These are phyloP conservation scores for Zaprionus inermis DNA, from an alignment of 1,140 invertebrate species.

Conservation along the genomic window DNA sequence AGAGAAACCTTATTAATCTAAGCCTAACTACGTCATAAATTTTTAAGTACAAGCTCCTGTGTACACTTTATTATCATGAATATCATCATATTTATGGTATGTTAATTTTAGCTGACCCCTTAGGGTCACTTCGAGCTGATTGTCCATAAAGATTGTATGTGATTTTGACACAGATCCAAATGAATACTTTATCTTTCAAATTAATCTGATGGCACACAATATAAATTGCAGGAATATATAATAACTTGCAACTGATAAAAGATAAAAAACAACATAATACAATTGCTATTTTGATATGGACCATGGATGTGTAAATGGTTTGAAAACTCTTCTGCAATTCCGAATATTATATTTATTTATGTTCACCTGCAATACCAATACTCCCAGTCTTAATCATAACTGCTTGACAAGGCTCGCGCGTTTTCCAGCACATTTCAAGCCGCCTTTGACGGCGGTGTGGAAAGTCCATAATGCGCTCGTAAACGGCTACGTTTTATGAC, in stretches of 20 bases:
- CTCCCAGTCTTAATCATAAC: conserved; percentile 50
- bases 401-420: conserved; percentile 5
- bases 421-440: conserved; percentile 55
- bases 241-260: not conserved
- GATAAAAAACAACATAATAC: not conserved
- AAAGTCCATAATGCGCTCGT: conserved; percentile 49
- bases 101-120: not conserved
- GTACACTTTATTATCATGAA: not conserved
- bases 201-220: not conserved
- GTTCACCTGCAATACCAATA: conserved; percentile 3
- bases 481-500: conserved; percentile 60
- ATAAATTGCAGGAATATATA: not conserved
- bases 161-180: not conserved
- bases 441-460: conserved; percentile 35
- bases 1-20: not conserved
- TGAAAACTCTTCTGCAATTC: not conserved
- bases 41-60: not conserved
- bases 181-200: conserved; percentile 7
- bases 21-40: not conserved
- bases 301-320: not conserved
- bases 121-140: not conserved
- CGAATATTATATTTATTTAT: not conserved
- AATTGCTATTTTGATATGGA: not conserved
- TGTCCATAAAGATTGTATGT: not conserved
- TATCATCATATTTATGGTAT: not conserved